Base-by-base conservation (phyloP, 1,140 invertebrate species). In the Drosophila suzukii region DNA sequence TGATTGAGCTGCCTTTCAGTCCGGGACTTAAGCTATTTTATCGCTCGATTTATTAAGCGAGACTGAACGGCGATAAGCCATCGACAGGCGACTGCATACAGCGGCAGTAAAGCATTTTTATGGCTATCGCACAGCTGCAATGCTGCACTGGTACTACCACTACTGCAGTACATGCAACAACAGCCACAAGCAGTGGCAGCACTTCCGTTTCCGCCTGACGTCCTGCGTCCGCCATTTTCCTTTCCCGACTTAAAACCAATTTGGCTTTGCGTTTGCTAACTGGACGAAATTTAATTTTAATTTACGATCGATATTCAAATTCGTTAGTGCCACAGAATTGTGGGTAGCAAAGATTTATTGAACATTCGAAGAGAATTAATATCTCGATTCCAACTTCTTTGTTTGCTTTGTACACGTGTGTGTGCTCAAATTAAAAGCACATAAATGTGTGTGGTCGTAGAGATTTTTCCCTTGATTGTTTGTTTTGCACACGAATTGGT, bases 31-130 rank as follows among this genome's bases (percentile, higher is more conserved):
- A 43, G 63, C 63, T 41, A 54, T 71, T 77, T 77, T 77, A 77
- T 77, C 58, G 75, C 74, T 70, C 75, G 74, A 77, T 77, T 77
- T 77, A 77, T 77, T 58, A 77, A 77, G 67, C 65, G 65, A 61
- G 34, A 38, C 51, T 49, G 43, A 70, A 68, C 39, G 56, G 51
- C 65, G 57, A 77, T 77, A 77, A 77, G 62, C 51, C 56, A 70
- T 68, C 56, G 72, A 53, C 61, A 43, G 57, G 71, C 73, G 27
- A 62, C 75, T 70, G 75, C 60, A 75, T 75, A 30, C 38, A 36
- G 41, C 10, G 36, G 59, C 74, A 77, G 49, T 77, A 77, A 77
- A 77, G 27, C 74, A 77, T 77, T 77, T 77, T 77, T 61, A 77
- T 77, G 75, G 74, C 72, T 44, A 36, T 34, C 36, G 20, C 34